Base-by-base conservation (phyloP, 2,797 vertebrate genomes). In the Sciurus vulgaris region DNA sequence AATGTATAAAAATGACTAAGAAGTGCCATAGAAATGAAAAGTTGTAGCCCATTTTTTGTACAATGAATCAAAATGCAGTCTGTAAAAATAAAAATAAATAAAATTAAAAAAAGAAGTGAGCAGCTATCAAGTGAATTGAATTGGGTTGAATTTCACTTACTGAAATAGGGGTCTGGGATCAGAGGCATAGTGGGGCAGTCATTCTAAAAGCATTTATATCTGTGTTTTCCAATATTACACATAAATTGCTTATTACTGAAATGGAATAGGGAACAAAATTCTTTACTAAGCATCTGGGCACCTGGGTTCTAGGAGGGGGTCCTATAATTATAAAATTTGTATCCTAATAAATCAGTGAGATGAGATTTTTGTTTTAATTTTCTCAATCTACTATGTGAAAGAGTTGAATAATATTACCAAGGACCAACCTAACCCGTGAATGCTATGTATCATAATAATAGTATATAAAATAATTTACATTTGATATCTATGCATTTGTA, bases 111-210 rank as follows among this genome's bases (percentile, higher is more conserved):
- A 38, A 38, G 38, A 38, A 79, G 7, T 30, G 20, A 33, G 86
- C 69, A 35, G 10, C 12, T 92, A 47, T 74, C 35, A 78, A 4
- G 1, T 30, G 30, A 88, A 1, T 65, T 35, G 2, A 0, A 41
- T 17, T 38, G 6, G 12, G 18, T 82, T 79, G 77, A 35, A 72
- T 49, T 97, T 97, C 33, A 92, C 18, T 95, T 95, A 95, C 67
- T 97, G 85, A 85, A 98, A 51, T 14, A 95, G 54, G 61, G 91
- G 81, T 15, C 30, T 95, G 86, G 65, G 10, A 96, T 96, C 77
- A 78, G 70, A 97, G 67, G 38, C 67, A 96, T 67, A 97, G 94
- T 11, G 5, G 26, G 38, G 63, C 18, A 67, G 9, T 17, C 33
- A 15, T 77, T 95, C 44, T 61, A 10, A 72, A 84, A 86, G 47